Evolutionary conservation across 1,140 invertebrate species (phyloP).

Genomic region (honey bee (Apis mellifera)): Amel_HAv3.1 CM009935.2:7697501-7698000

Average conservation of each 20-base stretch:
- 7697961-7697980: too few species aligned
- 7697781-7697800: not conserved
- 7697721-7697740: too few species aligned
- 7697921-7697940: not conserved
- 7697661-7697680: too few species aligned
- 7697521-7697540: not conserved
- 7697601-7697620: too few species aligned
- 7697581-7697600: not conserved
- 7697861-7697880: not conserved
- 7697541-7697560: not conserved
- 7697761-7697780: not conserved
- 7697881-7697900: too few species aligned
- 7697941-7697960: too few species aligned
- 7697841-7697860: not conserved
- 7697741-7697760: not conserved
- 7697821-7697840: conserved; percentile 3
- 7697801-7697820: not conserved
- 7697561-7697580: not conserved
- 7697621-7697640: too few species aligned
- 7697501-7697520: not conserved
- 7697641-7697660: too few species aligned
- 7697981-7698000: too few species aligned
- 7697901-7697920: too few species aligned
- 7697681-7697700: too few species aligned
- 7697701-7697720: too few species aligned